Percentiles rank a stretch among this genome's conserved stretches.
These are phyloP conservation scores for Solenodon paradoxus DNA, from an alignment of 2,113 vertebrate genomes.

Conservation along the genomic window DNA sequence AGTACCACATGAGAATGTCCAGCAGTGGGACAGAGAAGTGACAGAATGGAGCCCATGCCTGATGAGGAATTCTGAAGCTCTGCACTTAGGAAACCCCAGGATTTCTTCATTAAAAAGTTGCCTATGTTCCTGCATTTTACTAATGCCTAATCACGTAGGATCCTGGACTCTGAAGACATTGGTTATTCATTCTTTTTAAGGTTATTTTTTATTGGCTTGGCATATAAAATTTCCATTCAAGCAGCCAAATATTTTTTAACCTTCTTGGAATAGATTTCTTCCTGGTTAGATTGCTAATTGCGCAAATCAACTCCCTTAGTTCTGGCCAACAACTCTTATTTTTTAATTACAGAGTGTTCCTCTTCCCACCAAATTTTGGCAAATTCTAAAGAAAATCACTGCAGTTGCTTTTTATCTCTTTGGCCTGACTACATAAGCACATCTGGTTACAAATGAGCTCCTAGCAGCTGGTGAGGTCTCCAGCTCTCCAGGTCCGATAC, in stretches of 20 bases:
- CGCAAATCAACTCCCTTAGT: constrained; percentile 22
- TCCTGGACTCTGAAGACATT: constrained; percentile 19
- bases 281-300: constrained; percentile 35
- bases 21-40: background rate
- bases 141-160: background rate
- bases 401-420: background rate
- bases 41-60: accelerated
- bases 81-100: background rate
- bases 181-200: constrained; percentile 43
- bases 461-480: background rate
- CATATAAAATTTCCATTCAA: constrained; percentile 45
- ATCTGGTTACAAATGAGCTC: background rate
- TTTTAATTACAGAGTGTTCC: constrained; percentile 35
- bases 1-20: background rate
- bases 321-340: background rate
- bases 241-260: constrained; percentile 15
- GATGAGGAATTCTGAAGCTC: background rate
- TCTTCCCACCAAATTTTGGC: constrained; percentile 22
- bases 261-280: background rate
- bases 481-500: background rate
- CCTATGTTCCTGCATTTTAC: constrained; percentile 25
- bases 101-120: constrained; percentile 2
- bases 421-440: background rate
- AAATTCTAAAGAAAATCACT: constrained; percentile 52
- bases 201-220: constrained; percentile 21